Conservation (phyloP, 2,888 invertebrate species). For the Drosophila paranaensis region DNA sequence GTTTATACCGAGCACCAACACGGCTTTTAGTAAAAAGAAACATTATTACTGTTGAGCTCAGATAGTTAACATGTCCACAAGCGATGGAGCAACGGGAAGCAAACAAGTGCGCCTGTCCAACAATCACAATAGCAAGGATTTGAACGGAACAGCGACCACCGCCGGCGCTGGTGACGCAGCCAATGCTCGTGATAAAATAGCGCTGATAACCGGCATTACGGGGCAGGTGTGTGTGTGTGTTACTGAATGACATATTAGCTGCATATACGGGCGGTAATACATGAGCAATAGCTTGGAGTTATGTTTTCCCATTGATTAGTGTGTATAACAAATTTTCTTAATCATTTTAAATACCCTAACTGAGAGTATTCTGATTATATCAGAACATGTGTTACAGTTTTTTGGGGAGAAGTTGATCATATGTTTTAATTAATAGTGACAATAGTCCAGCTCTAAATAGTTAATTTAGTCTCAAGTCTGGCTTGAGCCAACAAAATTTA, state of each 20-base stretch:
- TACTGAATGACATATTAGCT: background rate
- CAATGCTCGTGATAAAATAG: conserved; percentile 85
- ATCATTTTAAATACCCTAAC: conserved; percentile 8
- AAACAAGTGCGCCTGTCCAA: conserved; percentile 56
- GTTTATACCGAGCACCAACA: conserved; percentile 54
- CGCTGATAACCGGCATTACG: conserved; percentile 98
- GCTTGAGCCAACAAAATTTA: too few species aligned
- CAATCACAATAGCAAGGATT: conserved; percentile 45
- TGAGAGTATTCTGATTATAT: background rate
- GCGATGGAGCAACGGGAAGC: conserved; percentile 59
- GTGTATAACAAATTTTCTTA: background rate
- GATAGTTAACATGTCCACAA: conserved; percentile 58
- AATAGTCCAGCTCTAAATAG: background rate
- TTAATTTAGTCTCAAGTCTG: background rate
- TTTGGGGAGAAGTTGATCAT: too few species aligned
- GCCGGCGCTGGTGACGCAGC: conserved; percentile 23
- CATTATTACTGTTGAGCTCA: conserved; percentile 1
- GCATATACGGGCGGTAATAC: background rate
- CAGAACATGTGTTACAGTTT: too few species aligned
- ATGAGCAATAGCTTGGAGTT: conserved; percentile 37
- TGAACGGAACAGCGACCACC: conserved; percentile 44
- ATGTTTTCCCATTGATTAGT: background rate
- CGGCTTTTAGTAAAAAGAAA: conserved; percentile 16
- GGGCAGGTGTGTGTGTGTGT: conserved; percentile 91
- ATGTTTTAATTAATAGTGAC: background rate